Evolutionary conservation across 2,113 vertebrate genomes (phyloP), one percentile per base, ranked within the genome.

Genomic region (Anguilla rostrata): DNA sequence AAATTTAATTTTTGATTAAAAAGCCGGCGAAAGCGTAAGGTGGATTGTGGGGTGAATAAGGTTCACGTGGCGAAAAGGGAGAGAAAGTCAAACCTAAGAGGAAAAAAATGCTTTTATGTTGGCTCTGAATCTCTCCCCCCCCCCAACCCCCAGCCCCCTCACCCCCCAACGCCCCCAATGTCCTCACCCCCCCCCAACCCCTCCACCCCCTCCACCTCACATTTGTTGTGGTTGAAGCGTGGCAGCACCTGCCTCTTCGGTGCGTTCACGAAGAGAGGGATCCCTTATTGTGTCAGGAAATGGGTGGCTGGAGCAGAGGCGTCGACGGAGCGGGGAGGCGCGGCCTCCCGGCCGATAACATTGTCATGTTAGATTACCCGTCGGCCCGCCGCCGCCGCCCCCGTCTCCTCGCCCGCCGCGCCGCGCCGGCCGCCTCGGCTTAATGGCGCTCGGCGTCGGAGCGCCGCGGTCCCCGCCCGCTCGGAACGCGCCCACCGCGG

Each of bases 291-390:
- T 91, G 75, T 80, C 66, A 56, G 29, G 86, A 89, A 91, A 92
- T 89, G 89, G 89, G 88, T 87, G 90, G 92, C 83, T 91, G 87
- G 87, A 87, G 87, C 84, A 83, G 89, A 86, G 87, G 87, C 84
- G 81, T 88, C 49, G 56, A 86, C 83, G 57, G 78, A 88, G 90
- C 49, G 39, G 1, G 39, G 3, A 88, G 84, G 91, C 89, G 84
- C 89, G 87, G 88, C 91, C 89, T 92, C 91, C 90, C 89, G 1
- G 89, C 91, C 83, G 9, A 92, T 92, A 95, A 91, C 88, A 92
- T 89, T 91, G 89, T 93, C 91, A 90, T 93, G 91, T 94, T 91
- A 92, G 91, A 94, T 94, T 93, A 92, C 88, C 91, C 90, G 92
- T 94, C 92, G 93, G 89, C 86, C 91, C 90, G 87, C 90, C 93